Evolutionary conservation across 2,113 vertebrate species (phyloP).

Genomic region (Polypterus senegalus): DNA sequence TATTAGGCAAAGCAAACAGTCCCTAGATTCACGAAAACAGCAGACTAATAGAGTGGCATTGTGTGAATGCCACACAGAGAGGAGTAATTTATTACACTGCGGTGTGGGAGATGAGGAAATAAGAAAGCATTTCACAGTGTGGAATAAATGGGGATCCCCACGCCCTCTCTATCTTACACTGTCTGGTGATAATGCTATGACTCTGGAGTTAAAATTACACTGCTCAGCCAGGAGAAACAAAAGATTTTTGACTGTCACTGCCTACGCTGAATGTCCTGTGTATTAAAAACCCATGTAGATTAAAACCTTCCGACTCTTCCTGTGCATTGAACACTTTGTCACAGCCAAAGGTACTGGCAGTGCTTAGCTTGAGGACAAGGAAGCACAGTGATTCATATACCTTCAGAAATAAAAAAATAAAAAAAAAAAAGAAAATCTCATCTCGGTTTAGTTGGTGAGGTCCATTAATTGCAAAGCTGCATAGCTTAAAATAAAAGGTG

Average conservation of each 20-base stretch:
- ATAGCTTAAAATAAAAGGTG: too few species aligned
- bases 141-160: not conserved
- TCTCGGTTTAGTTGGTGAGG: too few species aligned
- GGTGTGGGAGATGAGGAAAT: not conserved
- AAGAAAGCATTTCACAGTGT: not conserved
- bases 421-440: too few species aligned
- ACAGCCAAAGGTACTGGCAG: not conserved
- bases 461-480: too few species aligned
- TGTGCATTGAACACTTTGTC: not conserved
- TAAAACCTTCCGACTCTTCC: not conserved
- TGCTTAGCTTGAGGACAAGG: too few species aligned
- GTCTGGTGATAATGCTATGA: not conserved
- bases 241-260: slow-evolving; percentile 3
- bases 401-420: too few species aligned
- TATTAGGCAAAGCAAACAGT: slow-evolving; percentile 26
- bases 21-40: slow-evolving; percentile 10
- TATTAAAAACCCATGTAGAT: not conserved
- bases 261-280: not conserved
- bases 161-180: not conserved
- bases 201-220: not conserved
- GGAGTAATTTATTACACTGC: not conserved
- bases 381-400: too few species aligned
- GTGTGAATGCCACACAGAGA: not conserved
- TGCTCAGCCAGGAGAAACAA: not conserved
- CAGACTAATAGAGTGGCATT: not conserved